Evolutionary conservation across 2,797 vertebrate species (phyloP).

Genomic region (Myotis vivesi): DNA sequence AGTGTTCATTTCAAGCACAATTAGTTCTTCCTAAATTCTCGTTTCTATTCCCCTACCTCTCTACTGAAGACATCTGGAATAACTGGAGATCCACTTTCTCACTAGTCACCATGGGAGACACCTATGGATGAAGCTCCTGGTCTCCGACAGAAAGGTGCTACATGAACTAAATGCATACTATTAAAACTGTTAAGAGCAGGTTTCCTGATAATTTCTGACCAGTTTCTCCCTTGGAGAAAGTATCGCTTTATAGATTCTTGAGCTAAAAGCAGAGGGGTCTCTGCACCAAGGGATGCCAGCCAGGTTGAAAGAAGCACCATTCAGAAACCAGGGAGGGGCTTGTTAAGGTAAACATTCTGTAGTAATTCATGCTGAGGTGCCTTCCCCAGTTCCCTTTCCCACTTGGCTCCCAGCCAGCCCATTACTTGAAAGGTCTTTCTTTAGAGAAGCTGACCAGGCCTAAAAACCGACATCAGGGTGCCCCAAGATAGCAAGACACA

Average conservation of each 20-base stretch:
- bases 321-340: neutral
- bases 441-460: neutral
- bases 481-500: neutral
- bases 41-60: neutral
- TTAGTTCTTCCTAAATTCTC: neutral
- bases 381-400: neutral
- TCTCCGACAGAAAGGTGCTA: neutral
- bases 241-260: neutral
- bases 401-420: neutral
- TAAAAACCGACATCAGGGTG: neutral
- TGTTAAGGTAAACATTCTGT: neutral
- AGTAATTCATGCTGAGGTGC: neutral
- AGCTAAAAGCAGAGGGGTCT: neutral
- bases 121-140: neutral
- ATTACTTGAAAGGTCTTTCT: neutral
- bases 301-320: neutral
- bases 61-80: neutral
- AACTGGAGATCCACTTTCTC: neutral
- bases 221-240: neutral
- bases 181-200: neutral
- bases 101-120: accelerated
- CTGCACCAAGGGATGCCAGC: neutral
- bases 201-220: neutral
- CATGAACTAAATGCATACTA: neutral
- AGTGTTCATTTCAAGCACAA: neutral